Conservation (phyloP, 2,113 vertebrate species). For the Paralichthys olivaceus region DNA sequence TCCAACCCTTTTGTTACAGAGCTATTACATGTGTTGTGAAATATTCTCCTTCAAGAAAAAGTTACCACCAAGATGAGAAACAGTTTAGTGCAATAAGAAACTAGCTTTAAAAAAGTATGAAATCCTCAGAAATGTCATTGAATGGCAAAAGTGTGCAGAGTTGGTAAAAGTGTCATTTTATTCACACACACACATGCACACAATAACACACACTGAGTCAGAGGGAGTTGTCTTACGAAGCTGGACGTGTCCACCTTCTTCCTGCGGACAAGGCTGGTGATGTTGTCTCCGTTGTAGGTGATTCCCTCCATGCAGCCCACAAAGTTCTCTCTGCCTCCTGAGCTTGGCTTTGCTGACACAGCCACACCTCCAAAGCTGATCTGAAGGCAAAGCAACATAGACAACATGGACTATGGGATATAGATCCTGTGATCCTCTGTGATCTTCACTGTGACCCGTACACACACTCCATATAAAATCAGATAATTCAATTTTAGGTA, state of each 20-base stretch:
- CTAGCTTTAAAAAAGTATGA: not conserved
- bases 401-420: not conserved
- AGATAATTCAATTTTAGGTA: no score
- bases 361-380: slow-evolving; percentile 95
- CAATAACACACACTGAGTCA: not conserved
- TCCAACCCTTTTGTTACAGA: no score
- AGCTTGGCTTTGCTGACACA: slow-evolving; percentile 90
- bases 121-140: not conserved
- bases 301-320: slow-evolving; percentile 97
- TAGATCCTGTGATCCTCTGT: not conserved
- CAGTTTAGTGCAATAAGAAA: no score
- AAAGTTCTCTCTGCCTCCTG: slow-evolving; percentile 91
- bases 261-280: slow-evolving; percentile 92
- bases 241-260: slow-evolving; percentile 91
- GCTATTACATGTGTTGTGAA: no score
- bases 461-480: no score
- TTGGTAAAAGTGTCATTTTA: not conserved
- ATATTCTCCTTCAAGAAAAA: no score
- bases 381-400: slow-evolving; percentile 69
- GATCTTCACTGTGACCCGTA: not conserved
- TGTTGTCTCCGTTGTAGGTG: slow-evolving; percentile 95
- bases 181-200: not conserved
- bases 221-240: slow-evolving; percentile 75
- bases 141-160: not conserved
- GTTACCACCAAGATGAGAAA: no score